A percentile compares a stretch with the other conserved stretches of the same genome.
phyloP scores from a whole-genome alignment of 2,888 invertebrate species.

The Dusona sp. region DNA sequence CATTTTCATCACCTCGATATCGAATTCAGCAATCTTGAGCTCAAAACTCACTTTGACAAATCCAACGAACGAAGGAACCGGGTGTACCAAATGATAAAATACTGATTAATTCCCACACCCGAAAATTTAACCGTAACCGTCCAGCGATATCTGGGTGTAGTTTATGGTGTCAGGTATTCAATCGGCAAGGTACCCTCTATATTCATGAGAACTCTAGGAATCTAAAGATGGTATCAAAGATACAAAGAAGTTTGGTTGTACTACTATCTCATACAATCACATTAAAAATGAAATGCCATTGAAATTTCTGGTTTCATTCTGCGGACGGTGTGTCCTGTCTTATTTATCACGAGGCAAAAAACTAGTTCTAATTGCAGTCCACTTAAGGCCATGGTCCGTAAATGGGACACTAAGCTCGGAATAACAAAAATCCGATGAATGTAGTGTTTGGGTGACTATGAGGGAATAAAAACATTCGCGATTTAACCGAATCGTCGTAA shows the following conservation, averaged over 20 bases:
- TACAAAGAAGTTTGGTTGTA: not conserved
- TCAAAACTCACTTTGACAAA: slow-evolving; percentile 18
- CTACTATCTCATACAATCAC: not conserved
- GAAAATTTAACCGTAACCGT: not conserved
- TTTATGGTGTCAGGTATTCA: not conserved
- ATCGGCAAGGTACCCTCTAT: not conserved
- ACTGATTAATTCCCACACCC: slow-evolving; percentile 11
- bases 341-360: not conserved
- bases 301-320: not conserved
- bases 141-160: not conserved
- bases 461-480: not conserved
- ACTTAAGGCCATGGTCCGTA: slow-evolving; percentile 19
- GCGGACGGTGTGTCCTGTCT: not conserved
- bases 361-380: slow-evolving; percentile 4
- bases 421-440: not conserved
- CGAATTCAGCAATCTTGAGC: slow-evolving; percentile 24
- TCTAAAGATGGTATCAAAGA: no score
- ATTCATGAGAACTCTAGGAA: no score
- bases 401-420: slow-evolving; percentile 3
- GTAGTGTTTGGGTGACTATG: not conserved
- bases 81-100: slow-evolving; percentile 23
- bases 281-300: not conserved
- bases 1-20: slow-evolving; percentile 37
- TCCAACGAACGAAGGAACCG: not conserved
- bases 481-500: slow-evolving; percentile 37